Conservation (phyloP, 1,140 invertebrate genomes). For the Drosophila simulans region DNA sequence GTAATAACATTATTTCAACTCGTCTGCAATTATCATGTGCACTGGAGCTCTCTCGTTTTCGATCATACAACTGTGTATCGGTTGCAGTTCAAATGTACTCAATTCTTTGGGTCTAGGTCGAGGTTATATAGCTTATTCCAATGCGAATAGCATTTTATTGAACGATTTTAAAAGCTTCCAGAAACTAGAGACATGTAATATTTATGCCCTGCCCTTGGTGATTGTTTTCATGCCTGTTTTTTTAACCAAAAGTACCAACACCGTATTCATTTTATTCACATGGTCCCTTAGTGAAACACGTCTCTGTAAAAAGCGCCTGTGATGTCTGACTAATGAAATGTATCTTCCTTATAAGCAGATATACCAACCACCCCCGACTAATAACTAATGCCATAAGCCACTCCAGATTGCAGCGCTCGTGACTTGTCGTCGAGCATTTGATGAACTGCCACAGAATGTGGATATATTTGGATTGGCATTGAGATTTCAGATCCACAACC, state of each 20-base stretch:
- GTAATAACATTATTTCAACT: slow-evolving; percentile 38
- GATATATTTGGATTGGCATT: slow-evolving; percentile 36
- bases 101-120: slow-evolving; percentile 7
- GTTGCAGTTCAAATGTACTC: neutral
- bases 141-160: too few species aligned
- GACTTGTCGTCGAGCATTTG: slow-evolving; percentile 59
- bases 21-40: slow-evolving; percentile 61
- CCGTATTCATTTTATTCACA: neutral
- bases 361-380: slow-evolving; percentile 11
- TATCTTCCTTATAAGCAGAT: slow-evolving; percentile 7
- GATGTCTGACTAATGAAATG: slow-evolving; percentile 50
- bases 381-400: slow-evolving; percentile 44
- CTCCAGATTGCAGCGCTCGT: slow-evolving; percentile 38
- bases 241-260: too few species aligned
- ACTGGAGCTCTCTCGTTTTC: slow-evolving; percentile 18
- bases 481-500: slow-evolving; percentile 15
- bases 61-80: neutral
- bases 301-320: slow-evolving; percentile 37
- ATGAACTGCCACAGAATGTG: slow-evolving; percentile 57
- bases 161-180: too few species aligned
- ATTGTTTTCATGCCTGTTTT: too few species aligned
- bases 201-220: too few species aligned
- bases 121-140: neutral
- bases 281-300: neutral
- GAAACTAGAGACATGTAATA: too few species aligned